phyloP scores from a whole-genome alignment of 2,797 vertebrate genomes.

The Mastacembelus armatus region DNA sequence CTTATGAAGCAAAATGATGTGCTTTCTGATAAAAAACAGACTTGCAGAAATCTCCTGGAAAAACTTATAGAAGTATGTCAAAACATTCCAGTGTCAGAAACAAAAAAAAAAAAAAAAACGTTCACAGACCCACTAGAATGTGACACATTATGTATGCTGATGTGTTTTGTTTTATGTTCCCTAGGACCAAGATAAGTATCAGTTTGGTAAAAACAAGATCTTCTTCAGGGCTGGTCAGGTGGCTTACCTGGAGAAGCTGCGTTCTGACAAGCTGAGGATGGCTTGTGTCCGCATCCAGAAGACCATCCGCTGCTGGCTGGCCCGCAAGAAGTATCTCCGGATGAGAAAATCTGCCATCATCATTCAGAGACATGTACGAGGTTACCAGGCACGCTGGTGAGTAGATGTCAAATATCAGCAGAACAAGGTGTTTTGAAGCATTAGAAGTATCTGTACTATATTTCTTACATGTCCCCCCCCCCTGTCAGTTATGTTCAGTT shows the following conservation, averaged over 20 bases:
- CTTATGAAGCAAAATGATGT: conserved; percentile 94
- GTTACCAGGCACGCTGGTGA: conserved; percentile 93
- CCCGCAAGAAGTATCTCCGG: conserved; percentile 91
- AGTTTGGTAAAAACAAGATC: conserved; percentile 98
- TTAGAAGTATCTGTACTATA: background rate
- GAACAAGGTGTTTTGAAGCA: background rate
- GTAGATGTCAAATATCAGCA: conserved; percentile 30
- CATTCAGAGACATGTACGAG: conserved; percentile 91
- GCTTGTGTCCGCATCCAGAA: conserved; percentile 97
- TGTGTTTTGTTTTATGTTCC: conserved; percentile 5
- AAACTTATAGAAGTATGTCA: conserved; percentile 89
- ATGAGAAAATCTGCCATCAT: conserved; percentile 88
- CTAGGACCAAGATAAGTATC: conserved; percentile 95
- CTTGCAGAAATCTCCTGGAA: conserved; percentile 92
- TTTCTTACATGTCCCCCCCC: conserved; percentile 4
- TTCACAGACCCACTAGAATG: background rate
- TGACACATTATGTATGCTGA: background rate
- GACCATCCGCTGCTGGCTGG: conserved; percentile 95
- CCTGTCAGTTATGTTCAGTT: conserved; percentile 85
- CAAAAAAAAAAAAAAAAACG: background rate
- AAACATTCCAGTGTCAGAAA: background rate
- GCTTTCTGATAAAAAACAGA: conserved; percentile 90
- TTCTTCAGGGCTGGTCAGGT: conserved; percentile 99
- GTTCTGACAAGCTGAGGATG: conserved; percentile 91
- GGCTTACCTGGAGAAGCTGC: conserved; percentile 96